Evolutionary conservation across 2,888 invertebrate species (phyloP).

Genomic region (Omphaloscelis lunosa): DNA sequence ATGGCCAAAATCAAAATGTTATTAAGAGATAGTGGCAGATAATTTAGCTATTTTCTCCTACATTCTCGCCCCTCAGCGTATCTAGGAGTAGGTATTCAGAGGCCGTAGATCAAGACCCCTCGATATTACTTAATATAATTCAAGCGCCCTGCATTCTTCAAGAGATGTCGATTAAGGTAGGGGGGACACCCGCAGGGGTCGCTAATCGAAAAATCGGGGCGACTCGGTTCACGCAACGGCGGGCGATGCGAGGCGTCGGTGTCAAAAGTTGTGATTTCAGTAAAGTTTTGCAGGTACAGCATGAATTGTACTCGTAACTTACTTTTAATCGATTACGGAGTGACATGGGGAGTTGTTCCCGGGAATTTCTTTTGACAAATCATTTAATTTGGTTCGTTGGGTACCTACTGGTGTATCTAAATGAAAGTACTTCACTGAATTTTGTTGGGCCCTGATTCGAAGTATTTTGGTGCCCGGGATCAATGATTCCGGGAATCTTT

Average conservation of each 20-base stretch:
- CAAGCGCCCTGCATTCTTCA: constrained; percentile 73
- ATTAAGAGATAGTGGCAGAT: constrained; percentile 20
- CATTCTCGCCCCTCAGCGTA: constrained; percentile 29
- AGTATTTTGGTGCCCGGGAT: background rate
- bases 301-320: constrained; percentile 23
- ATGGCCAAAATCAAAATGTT: constrained; percentile 15
- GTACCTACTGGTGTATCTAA: background rate
- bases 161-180: constrained; percentile 70
- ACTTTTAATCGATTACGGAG: constrained; percentile 16
- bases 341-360: background rate
- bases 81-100: constrained; percentile 32
- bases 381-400: constrained; percentile 6
- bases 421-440: background rate
- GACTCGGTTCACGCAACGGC: constrained; percentile 36
- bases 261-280: constrained; percentile 49
- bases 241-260: constrained; percentile 23
- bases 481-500: too few species aligned
- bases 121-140: constrained; percentile 82
- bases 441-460: background rate
- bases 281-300: constrained; percentile 46
- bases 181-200: constrained; percentile 53
- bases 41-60: constrained; percentile 44
- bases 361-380: constrained; percentile 12
- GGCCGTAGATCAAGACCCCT: constrained; percentile 72
- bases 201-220: constrained; percentile 72